Evolutionary conservation across 2,888 invertebrate species (phyloP).

Genomic region (Drosophila nr. perissopoda): DNA sequence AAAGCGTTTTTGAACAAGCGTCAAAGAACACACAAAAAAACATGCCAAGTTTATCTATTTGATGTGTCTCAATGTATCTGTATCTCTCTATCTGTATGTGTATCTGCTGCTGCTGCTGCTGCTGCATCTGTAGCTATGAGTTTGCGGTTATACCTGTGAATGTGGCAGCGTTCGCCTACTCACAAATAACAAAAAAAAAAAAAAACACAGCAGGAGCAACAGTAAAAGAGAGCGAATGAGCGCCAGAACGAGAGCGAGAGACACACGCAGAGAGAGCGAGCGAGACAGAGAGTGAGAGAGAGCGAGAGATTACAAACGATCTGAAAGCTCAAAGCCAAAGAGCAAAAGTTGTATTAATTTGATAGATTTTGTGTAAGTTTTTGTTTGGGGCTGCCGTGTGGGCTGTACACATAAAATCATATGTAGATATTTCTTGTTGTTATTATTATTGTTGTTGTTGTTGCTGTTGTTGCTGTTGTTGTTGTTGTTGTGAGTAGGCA

Average conservation of each 20-base stretch:
- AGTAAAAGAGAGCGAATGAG: not conserved
- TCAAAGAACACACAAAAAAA: conserved; percentile 25
- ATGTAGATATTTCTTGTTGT: not conserved
- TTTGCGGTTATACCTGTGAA: conserved; percentile 21
- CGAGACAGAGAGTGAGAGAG: not conserved
- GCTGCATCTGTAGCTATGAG: conserved; percentile 8
- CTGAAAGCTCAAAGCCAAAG: conserved; percentile 25
- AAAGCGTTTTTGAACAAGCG: conserved; percentile 10
- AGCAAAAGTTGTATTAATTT: conserved; percentile 46
- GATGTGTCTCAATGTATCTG: conserved; percentile 71
- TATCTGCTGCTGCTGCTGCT: not conserved
- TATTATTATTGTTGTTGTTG: not conserved
- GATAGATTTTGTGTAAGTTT: conserved; percentile 12
- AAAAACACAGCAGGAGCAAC: not conserved
- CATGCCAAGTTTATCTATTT: conserved; percentile 42
- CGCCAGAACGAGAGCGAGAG: not conserved
- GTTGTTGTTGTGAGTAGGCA: conserved; percentile 45
- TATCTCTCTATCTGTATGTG: conserved; percentile 84
- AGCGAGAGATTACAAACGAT: conserved; percentile 7
- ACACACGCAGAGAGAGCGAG: not conserved
- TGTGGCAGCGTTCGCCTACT: conserved; percentile 48
- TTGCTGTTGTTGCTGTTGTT: conserved; percentile 9
- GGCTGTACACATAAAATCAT: conserved; percentile 49
- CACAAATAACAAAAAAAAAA: conserved; percentile 11
- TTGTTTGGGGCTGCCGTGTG: conserved; percentile 44